A percentile compares a stretch with the other conserved stretches of the same genome.
phyloP scores from a whole-genome alignment of 2,113 vertebrate species.

The Sterrhoptilus dennistouni region DNA sequence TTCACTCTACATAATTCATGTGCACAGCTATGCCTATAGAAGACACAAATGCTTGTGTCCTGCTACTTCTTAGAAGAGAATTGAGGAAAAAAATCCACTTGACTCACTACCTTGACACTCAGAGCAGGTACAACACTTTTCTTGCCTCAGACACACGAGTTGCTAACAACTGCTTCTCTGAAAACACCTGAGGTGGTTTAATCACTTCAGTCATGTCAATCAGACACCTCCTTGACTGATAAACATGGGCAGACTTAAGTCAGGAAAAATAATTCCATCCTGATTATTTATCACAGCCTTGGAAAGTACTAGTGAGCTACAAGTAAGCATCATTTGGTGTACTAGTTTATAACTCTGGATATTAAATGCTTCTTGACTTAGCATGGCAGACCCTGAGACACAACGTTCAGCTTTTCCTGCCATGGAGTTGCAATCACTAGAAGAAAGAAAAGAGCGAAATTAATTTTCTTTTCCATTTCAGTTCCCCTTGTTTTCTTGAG shows the following conservation, averaged over 20 bases:
- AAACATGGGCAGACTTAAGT: not conserved
- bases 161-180: not conserved
- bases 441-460: accelerated
- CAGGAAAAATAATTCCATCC: not conserved
- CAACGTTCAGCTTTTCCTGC: not conserved
- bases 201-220: not conserved
- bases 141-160: not conserved
- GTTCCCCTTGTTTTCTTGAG: not conserved
- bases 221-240: not conserved
- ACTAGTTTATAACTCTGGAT: not conserved
- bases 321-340: not conserved
- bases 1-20: accelerated
- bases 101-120: not conserved
- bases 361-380: not conserved
- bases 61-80: not conserved
- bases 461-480: not conserved
- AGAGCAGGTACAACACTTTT: not conserved
- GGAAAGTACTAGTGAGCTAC: not conserved
- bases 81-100: not conserved
- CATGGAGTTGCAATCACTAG: accelerated
- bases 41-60: not conserved
- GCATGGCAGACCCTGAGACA: not conserved
- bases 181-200: not conserved
- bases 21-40: accelerated
- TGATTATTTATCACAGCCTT: not conserved